phyloP scores from a whole-genome alignment of 2,888 invertebrate species.

The Synanthedon andrenaeformis region DNA sequence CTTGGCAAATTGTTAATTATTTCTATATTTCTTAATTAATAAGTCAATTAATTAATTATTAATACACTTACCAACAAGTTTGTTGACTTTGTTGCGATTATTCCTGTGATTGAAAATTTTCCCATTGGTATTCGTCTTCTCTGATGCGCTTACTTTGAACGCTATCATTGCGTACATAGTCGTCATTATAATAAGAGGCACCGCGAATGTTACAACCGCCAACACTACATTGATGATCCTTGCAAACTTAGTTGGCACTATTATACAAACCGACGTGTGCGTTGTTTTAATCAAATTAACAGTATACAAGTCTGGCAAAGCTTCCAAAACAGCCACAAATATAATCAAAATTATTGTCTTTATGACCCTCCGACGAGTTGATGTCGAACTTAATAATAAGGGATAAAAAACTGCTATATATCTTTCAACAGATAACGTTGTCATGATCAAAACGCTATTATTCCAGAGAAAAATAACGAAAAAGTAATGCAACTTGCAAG shows the following conservation, averaged over 20 bases:
- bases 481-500: conserved; percentile 34
- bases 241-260: conserved; percentile 25
- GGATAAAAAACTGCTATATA: conserved; percentile 41
- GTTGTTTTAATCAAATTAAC: conserved; percentile 20
- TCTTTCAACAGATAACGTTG: conserved; percentile 37
- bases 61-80: conserved; percentile 35
- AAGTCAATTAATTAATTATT: too few relatives aligned
- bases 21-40: too few relatives aligned
- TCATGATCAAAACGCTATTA: conserved; percentile 38
- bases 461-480: conserved; percentile 33
- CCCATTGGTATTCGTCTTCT: conserved; percentile 18
- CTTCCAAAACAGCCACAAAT: conserved; percentile 30
- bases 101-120: conserved; percentile 35
- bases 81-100: conserved; percentile 37
- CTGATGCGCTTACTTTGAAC: conserved; percentile 28
- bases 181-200: conserved; percentile 35
- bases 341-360: conserved; percentile 32
- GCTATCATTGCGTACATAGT: conserved; percentile 40
- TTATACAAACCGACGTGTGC: conserved; percentile 26
- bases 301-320: conserved; percentile 24
- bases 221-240: conserved; percentile 29
- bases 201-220: conserved; percentile 29
- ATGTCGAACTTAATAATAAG: conserved; percentile 21
- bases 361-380: conserved; percentile 28
- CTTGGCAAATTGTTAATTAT: too few relatives aligned